These are phyloP conservation scores for Podotricha telesiphe DNA, from an alignment of 2,888 invertebrate species.

Conservation along the genomic window DNA sequence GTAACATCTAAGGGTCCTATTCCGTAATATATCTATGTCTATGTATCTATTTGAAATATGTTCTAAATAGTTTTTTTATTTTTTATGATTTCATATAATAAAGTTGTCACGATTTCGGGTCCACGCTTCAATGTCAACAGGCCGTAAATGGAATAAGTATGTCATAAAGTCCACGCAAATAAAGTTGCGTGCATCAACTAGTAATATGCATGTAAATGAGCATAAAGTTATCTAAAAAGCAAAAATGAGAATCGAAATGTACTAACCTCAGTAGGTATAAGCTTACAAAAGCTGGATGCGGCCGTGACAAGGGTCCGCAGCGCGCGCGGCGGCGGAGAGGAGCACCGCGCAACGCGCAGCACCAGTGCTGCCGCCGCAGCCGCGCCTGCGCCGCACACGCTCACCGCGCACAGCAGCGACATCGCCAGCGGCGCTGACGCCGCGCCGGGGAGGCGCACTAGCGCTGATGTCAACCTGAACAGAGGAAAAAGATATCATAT, in stretches of 20 bases:
- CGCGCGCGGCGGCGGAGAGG: conserved; percentile 52
- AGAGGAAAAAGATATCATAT: background rate
- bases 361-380: conserved; percentile 57
- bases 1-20: no score
- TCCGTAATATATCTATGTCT: no score
- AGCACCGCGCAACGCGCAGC: conserved; percentile 52
- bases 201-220: no score
- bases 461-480: conserved; percentile 61
- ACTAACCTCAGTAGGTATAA: conserved; percentile 52
- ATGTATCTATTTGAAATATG: no score
- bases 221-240: background rate
- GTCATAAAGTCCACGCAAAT: no score
- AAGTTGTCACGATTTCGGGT: no score
- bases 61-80: no score
- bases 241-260: background rate
- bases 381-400: conserved; percentile 54
- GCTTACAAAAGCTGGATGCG: conserved; percentile 50
- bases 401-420: conserved; percentile 48
- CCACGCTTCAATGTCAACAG: no score
- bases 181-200: no score
- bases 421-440: conserved; percentile 50
- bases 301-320: conserved; percentile 52
- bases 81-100: no score
- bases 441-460: conserved; percentile 58
- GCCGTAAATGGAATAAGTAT: no score